phyloP scores from a whole-genome alignment of 1,140 invertebrate species.

The Scaptomyza pallida region DNA sequence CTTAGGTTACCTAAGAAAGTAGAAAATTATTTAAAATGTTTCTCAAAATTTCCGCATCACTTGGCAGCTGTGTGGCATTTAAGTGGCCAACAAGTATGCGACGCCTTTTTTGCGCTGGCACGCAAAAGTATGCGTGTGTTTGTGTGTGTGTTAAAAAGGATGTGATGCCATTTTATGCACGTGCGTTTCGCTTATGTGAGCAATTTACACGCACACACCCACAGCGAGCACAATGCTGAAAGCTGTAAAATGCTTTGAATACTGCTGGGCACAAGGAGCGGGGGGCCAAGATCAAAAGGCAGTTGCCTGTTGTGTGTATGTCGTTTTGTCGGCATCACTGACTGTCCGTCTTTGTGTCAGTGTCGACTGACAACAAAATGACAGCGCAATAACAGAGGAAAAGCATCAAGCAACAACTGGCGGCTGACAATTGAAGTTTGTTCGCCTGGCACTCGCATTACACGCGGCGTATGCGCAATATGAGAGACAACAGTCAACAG shows the following conservation, averaged over 20 bases:
- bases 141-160: conserved; percentile 28
- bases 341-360: conserved; percentile 2
- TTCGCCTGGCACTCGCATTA: conserved; percentile 53
- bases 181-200: conserved; percentile 45
- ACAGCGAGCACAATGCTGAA: conserved; percentile 20
- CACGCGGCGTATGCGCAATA: conserved; percentile 64
- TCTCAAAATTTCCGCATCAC: conserved; percentile 41
- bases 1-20: background rate
- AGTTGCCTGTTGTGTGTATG: conserved; percentile 1
- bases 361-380: conserved; percentile 64
- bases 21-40: conserved; percentile 47
- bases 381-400: conserved; percentile 71
- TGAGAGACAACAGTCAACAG: conserved; percentile 26
- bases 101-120: conserved; percentile 13
- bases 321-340: background rate
- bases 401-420: conserved; percentile 50
- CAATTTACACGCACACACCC: conserved; percentile 26
- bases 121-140: background rate
- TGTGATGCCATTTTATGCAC: conserved; percentile 61
- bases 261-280: conserved; percentile 31
- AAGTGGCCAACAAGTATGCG: conserved; percentile 31
- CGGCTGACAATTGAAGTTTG: conserved; percentile 68
- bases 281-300: conserved; percentile 57
- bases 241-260: conserved; percentile 65
- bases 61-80: conserved; percentile 36